A percentile compares a stretch with the other conserved stretches of the same genome.
phyloP scores from a whole-genome alignment of 2,113 vertebrate genomes.

The Dendrocopos noguchii region DNA sequence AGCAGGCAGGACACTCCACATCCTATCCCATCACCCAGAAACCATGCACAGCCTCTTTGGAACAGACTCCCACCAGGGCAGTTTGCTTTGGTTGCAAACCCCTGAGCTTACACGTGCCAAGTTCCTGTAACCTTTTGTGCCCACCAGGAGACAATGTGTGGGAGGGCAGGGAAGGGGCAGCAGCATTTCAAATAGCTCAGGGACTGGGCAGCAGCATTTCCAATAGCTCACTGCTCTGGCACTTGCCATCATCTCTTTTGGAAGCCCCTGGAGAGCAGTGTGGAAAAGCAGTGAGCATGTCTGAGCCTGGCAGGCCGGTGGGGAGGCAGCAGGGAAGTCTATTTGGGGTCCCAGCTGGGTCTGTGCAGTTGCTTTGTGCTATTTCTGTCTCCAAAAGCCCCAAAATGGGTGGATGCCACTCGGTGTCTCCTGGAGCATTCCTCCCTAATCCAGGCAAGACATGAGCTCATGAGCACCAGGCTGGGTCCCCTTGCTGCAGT shows the following conservation, averaged over 20 bases:
- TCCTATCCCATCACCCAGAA: not conserved
- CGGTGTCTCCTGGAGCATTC: not conserved
- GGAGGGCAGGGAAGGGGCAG: not conserved
- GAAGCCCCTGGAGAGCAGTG: not conserved
- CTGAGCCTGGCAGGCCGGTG: not conserved
- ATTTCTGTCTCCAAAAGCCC: not conserved
- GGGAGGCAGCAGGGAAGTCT: not conserved
- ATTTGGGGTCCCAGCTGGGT: not conserved
- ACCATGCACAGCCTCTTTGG: not conserved
- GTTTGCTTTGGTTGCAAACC: not conserved
- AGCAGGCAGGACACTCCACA: not conserved
- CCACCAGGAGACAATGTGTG: accelerated
- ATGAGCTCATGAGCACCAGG: not conserved
- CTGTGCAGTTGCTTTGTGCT: not conserved
- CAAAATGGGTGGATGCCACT: not conserved
- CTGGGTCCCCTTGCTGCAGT: not conserved
- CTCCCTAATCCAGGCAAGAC: not conserved
- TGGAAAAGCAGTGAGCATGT: not conserved
- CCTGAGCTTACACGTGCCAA: not conserved
- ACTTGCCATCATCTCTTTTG: not conserved
- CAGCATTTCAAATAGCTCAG: too few species aligned
- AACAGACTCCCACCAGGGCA: not conserved
- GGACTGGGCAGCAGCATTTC: not conserved
- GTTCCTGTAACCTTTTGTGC: not conserved
- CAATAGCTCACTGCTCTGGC: not conserved